These are phyloP conservation scores for Zaprionus lineosus DNA, from an alignment of 2,888 invertebrate species.

Conservation along the genomic window DNA sequence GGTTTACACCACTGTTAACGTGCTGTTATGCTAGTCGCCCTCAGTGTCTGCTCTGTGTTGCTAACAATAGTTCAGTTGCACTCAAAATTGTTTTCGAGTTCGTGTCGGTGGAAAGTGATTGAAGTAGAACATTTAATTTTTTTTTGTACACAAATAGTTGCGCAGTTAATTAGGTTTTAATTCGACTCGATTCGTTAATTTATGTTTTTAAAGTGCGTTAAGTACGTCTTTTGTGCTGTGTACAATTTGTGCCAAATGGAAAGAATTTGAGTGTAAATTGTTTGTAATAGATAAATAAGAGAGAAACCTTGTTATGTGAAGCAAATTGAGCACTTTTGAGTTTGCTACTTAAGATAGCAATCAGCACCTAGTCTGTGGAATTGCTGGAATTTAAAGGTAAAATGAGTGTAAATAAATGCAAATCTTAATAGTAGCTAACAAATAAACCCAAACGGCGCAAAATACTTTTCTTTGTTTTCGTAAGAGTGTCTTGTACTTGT, in stretches of 20 bases:
- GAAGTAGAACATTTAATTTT: conserved; percentile 4
- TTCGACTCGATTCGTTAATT: conserved; percentile 4
- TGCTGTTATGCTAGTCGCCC: conserved; percentile 10
- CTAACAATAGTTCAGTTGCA: conserved; percentile 28
- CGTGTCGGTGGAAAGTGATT: conserved; percentile 1
- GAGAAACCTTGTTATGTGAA: conserved; percentile 10
- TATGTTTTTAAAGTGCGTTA: conserved; percentile 6
- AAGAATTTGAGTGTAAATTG: conserved; percentile 9
- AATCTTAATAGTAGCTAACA: conserved; percentile 20
- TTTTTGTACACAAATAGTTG: conserved; percentile 17
- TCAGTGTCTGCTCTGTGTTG: neutral
- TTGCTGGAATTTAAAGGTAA: conserved; percentile 45
- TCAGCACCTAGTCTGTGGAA: neutral
- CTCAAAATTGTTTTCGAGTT: conserved; percentile 6
- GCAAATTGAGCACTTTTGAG: conserved; percentile 42
- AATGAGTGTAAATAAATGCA: conserved; percentile 25
- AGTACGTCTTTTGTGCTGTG: neutral
- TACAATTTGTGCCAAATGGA: conserved; percentile 36
- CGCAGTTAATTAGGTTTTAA: conserved; percentile 9
- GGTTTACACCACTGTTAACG: conserved; percentile 3
- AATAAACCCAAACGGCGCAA: conserved; percentile 33
- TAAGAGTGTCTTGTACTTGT: conserved; percentile 17
- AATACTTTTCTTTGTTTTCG: conserved; percentile 39
- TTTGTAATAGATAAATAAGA: conserved; percentile 3
- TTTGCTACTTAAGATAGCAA: conserved; percentile 22